Base-by-base conservation (phyloP, 1,140 invertebrate species). In the Lucilia sericata region DNA sequence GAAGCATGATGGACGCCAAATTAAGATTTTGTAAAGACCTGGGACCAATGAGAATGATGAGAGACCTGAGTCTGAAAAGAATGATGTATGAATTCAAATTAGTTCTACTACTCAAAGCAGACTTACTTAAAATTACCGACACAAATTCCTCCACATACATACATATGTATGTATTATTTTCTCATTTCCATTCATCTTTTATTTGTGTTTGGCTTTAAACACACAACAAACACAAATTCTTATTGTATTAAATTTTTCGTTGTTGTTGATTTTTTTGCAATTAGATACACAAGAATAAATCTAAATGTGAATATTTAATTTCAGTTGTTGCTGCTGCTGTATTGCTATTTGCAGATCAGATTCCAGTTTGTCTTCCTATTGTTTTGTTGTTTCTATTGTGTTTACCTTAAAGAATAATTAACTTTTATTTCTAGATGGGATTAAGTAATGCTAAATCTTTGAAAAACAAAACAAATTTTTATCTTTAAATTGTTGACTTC, bases 251-350 rank as follows among this genome's bases (percentile, higher is more conserved):
- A 42, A 0, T 3, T 42, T 42, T 42, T 30, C 25, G 25, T 30
- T 30, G 25, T 30, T 30, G 25, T 30, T 42, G 42, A 42, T 55
- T 13, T 55, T 55, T 55, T 30, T 30, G 51, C 51, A 55, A 55
- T 55, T 55, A 55, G 51, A 55, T 55, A 55, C 51, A 55, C 51
- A 55, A 55, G 51, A 55, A 55, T 55, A 55, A 55, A 55, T 55
- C 51, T 55, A 17, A 55, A 55, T 55, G 51, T 55, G 51, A 55
- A 55, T 55, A 55, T 55, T 55, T 55, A 55, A 55, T 17, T 55
- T 42, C 42, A 30, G 49, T 55, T 55, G 12, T 55, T 55, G 51
- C 51, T 55, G 17, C 13, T 49, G 13, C 13, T 49, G n/a, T n/a
- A 49, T 9, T 9, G 49, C 49, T 49, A 30, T 42, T 42, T 42